phyloP scores from a whole-genome alignment of 53 echinoderm and acorn worm genomes.

The Henricia sp. region DNA sequence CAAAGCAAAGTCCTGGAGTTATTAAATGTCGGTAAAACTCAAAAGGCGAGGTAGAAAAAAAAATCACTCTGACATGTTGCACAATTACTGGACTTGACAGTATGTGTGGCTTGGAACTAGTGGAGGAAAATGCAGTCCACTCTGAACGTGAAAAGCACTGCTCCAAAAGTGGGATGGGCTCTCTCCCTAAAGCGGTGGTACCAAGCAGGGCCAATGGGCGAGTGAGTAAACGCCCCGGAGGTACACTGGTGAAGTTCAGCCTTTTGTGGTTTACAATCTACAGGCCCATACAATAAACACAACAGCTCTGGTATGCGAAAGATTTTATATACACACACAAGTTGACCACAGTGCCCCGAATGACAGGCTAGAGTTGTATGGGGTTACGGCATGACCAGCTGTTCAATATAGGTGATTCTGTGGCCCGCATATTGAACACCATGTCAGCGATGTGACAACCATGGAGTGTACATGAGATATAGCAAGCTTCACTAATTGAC shows the following conservation, averaged over 20 bases:
- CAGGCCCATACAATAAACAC: constrained; percentile 36
- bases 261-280: not conserved
- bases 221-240: constrained; percentile 49
- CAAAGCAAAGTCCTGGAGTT: constrained; percentile 11
- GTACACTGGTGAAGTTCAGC: not conserved
- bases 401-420: constrained; percentile 18
- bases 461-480: too few relatives aligned
- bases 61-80: not conserved
- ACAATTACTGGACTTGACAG: not conserved
- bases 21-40: not conserved
- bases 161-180: constrained; percentile 47
- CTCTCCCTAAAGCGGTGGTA: not conserved
- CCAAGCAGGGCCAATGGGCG: constrained; percentile 36
- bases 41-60: not conserved
- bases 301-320: constrained; percentile 21
- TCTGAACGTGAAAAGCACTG: not conserved
- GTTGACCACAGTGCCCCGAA: constrained; percentile 22
- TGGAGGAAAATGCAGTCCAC: not conserved
- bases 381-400: constrained; percentile 1
- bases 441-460: not conserved
- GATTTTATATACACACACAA: not conserved
- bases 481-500: constrained; percentile 34
- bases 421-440: not conserved
- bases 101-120: too few relatives aligned
- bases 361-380: constrained; percentile 27